Conservation (phyloP, 2,797 vertebrate genomes). For the Coregonus ussuriensis region DNA sequence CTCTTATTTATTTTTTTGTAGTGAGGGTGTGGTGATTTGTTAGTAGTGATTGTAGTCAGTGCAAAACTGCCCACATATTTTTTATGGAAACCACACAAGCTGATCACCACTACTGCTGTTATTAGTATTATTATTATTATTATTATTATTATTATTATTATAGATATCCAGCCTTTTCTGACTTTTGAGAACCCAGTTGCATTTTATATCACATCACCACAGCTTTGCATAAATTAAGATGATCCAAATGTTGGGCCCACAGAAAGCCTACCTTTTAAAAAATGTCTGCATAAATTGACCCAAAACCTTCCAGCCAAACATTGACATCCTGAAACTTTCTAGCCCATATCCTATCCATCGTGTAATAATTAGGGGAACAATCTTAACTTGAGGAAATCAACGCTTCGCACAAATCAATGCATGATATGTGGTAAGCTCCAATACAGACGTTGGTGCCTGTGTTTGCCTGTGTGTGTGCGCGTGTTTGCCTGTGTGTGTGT, state of each 20-base stretch:
- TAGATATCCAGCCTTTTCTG: neutral
- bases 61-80: too few relatives aligned
- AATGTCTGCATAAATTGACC: slow-evolving; percentile 4
- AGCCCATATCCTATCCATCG: neutral
- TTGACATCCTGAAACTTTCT: neutral
- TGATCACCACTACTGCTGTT: neutral
- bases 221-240: neutral
- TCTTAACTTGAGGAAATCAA: neutral
- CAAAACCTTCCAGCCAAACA: neutral
- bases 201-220: neutral
- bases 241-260: neutral
- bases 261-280: neutral
- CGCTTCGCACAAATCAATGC: neutral
- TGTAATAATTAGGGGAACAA: neutral
- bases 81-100: neutral
- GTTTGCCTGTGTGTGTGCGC: neutral
- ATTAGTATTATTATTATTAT: too few relatives aligned
- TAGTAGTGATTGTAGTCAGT: too few relatives aligned
- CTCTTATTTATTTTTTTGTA: neutral
- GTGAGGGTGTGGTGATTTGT: too few relatives aligned
- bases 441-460: neutral
- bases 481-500: neutral
- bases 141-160: too few relatives aligned
- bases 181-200: neutral
- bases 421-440: neutral